Conservation (phyloP, 1,140 invertebrate genomes). For the Ceratina australensis region DNA sequence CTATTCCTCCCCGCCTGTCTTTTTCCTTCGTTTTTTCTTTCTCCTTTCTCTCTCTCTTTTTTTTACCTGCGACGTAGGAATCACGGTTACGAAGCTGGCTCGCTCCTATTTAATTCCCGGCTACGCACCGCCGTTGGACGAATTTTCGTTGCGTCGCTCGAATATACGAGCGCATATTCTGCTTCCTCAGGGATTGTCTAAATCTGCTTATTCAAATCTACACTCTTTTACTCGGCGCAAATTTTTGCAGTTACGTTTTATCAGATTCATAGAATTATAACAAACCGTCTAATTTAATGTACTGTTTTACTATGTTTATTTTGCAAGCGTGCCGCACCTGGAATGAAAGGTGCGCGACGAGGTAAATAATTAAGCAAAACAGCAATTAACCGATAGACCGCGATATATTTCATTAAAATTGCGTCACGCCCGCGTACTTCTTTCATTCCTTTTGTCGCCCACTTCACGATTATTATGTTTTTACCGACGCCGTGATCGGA, state of each 20-base stretch:
- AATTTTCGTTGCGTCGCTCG: not conserved
- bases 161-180: too few species aligned
- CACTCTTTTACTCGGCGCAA: too few species aligned
- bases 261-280: not conserved
- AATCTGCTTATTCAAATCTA: too few species aligned
- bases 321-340: too few species aligned
- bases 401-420: conserved; percentile 16
- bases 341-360: not conserved
- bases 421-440: not conserved
- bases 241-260: not conserved
- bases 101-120: conserved; percentile 36
- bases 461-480: conserved; percentile 36
- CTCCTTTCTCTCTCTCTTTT: too few species aligned
- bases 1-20: not conserved
- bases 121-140: conserved; percentile 12
- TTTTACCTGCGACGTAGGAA: conserved; percentile 15
- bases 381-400: not conserved
- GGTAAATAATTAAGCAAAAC: conserved; percentile 34
- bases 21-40: too few species aligned
- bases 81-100: not conserved
- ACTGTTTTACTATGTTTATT: too few species aligned
- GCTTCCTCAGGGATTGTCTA: too few species aligned
- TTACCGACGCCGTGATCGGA: conserved; percentile 24
- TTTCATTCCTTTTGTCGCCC: conserved; percentile 4
- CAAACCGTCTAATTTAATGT: too few species aligned